Percentiles rank a stretch among this genome's conserved stretches.
phyloP scores from a whole-genome alignment of 2,888 invertebrate species.

The Tubulanus polymorphus region DNA sequence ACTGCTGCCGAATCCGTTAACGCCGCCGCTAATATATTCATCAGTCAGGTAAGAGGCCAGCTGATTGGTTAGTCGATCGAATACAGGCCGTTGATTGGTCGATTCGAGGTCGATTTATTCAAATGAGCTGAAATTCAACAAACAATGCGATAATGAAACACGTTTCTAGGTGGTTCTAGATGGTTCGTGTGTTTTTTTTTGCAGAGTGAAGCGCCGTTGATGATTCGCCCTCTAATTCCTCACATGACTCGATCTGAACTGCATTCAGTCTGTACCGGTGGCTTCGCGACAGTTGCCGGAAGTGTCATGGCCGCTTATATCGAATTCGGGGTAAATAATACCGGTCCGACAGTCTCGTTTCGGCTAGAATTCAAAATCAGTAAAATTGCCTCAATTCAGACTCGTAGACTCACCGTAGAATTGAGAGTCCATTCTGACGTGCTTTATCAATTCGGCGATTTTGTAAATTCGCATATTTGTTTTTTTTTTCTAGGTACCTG shows the following conservation, averaged over 20 bases:
- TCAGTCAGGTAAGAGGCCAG: constrained; percentile 71
- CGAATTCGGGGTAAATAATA: not conserved
- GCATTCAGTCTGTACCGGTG: constrained; percentile 86
- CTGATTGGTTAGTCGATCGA: no score
- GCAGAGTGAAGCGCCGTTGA: constrained; percentile 81
- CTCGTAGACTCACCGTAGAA: no score
- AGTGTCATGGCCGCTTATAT: constrained; percentile 39
- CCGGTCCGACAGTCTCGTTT: no score
- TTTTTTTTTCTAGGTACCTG: constrained; percentile 44
- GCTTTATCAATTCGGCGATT: no score
- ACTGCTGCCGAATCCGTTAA: constrained; percentile 91
- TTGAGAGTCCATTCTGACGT: no score
- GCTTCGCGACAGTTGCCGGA: constrained; percentile 91
- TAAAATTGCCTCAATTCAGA: no score
- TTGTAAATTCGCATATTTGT: not conserved
- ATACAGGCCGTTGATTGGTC: not conserved
- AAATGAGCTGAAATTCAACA: not conserved
- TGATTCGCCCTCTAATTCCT: constrained; percentile 81
- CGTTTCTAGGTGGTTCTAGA: no score
- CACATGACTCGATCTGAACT: constrained; percentile 83
- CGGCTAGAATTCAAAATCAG: no score
- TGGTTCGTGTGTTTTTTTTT: constrained; percentile 39
- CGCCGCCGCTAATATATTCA: constrained; percentile 84
- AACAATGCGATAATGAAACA: no score
- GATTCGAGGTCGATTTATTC: not conserved